Evolutionary conservation across 1,140 invertebrate species (phyloP), one percentile per base, ranked within the genome.

Genomic region (Microplitis mediator): DNA sequence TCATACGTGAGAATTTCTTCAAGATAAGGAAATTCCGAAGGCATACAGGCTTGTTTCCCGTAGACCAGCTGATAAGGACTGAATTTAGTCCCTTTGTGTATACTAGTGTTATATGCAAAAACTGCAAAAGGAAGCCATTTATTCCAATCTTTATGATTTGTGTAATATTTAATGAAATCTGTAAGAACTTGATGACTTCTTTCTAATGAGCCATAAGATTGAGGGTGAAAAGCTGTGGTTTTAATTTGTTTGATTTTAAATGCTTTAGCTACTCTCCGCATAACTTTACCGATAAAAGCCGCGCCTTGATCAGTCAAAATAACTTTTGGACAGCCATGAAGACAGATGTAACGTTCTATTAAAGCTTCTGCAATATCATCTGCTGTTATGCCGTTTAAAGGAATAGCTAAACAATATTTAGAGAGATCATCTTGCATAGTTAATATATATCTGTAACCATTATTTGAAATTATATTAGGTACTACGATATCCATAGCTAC

Each of bases 91-190:
- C 23, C 23, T 23, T 23, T 2, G 2, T 23, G 2, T 23, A 23
- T 2, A 23, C 23, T 23, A 23, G 23, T 23, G 2, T 23, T 23
- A 23, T 23, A 23, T 23, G 23, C 23, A 23, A 23, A 23, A 23
- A 23, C 23, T 4, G 80, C 78, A 67, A 73, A 76, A 5, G 72
- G 74, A 2, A 85, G 16, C 54, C 72, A 78, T 14, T 75, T 34
- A 58, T 86, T 79, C 86, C 85, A 88, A 72, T 86, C 76, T 9
- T 66, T 70, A 4, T 58, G 32, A 9, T 75, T 63, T 6, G 74
- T 58, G 60, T 79, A 83, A 72, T 76, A 61, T 69, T 66, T 75
- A 32, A 80, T 68, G 66, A 76, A 81, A 14, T 78, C 75, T 11
- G 11, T 50, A 14, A 80, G 52, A 31, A 77, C 74, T 23, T 62